Evolutionary conservation across 1,140 invertebrate species (phyloP), one percentile per base, ranked within the genome.

Genomic region (Aplysia californica): DNA sequence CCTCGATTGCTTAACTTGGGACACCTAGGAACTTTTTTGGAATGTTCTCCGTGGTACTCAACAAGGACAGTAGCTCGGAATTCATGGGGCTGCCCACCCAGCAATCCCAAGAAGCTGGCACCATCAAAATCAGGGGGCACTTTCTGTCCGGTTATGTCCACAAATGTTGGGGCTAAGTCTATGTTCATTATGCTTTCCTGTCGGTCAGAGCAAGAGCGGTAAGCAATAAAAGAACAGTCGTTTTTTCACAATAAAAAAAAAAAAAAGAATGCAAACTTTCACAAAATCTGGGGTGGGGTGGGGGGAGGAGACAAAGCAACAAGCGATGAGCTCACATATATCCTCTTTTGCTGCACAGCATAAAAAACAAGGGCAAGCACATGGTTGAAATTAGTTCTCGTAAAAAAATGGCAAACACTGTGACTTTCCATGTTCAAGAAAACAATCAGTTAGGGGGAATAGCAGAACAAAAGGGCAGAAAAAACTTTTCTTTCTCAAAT

Each of bases 161-260:
- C 83, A 81, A 97, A 94, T 0, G 96, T 97, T 0, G 95, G 93
- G 26, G 94, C 94, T 36, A 97, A 86, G 87, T 97, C 96, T 31
- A 97, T 93, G 80, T 94, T 93, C 20, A 94, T 91, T 0, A 95
- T 92, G 20, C 94, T 92, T 64, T 92, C 89, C 26, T 90, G 80
- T 21, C 29, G 69, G 58, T 61, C 10, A n/a, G n/a, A 50, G 44
- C 44, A 50, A 50, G 44, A n/a, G 44, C 10, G 44, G 44, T 15
- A 50, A 50, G 44, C 44, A 50, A 50, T 10, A 10, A 50, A n/a
- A n/a, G n/a, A 50, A 10, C 10, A 50, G n/a, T 15, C n/a, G 44
- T 50, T 50, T n/a, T 50, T 50, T 50, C 10, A 15, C 10, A 50
- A 50, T 15, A n/a, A n/a, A 50, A 50, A 50, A 50, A 50, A 50